A percentile compares a stretch with the other conserved stretches of the same genome.
These are phyloP conservation scores for Microcebus ravelobensis DNA, from an alignment of 2,113 vertebrate species.

Conservation along the genomic window DNA sequence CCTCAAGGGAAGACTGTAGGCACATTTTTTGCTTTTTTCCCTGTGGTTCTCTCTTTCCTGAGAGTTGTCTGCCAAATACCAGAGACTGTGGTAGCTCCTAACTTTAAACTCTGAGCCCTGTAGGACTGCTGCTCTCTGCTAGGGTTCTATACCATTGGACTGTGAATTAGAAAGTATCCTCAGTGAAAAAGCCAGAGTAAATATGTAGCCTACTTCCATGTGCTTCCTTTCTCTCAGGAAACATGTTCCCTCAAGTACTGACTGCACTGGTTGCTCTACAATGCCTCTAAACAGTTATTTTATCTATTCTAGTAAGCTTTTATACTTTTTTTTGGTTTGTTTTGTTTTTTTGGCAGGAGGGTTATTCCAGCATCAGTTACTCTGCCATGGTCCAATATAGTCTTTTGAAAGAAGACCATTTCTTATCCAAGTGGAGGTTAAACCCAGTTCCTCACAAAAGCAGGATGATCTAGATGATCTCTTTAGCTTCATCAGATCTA, in stretches of 20 bases:
- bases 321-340: not conserved
- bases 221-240: not conserved
- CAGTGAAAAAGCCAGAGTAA: not conserved
- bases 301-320: not conserved
- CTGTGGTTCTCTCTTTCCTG: not conserved
- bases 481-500: not conserved
- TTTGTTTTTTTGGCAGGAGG: not conserved
- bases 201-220: accelerated
- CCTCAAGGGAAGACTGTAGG: not conserved
- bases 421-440: not conserved
- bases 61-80: not conserved
- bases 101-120: not conserved
- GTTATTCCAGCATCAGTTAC: not conserved
- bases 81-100: not conserved
- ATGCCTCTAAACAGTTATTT: not conserved
- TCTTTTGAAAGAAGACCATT: not conserved
- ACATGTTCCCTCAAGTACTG: not conserved
- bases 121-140: not conserved
- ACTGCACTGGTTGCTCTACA: not conserved
- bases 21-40: not conserved
- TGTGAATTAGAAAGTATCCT: not conserved
- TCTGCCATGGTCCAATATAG: not conserved
- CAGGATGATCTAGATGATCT: not conserved
- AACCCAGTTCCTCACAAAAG: not conserved
- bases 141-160: too few relatives aligned